A percentile compares a stretch with the other conserved stretches of the same genome.
These are phyloP conservation scores for Colossoma macropomum DNA, from an alignment of 2,113 vertebrate species.

Conservation along the genomic window DNA sequence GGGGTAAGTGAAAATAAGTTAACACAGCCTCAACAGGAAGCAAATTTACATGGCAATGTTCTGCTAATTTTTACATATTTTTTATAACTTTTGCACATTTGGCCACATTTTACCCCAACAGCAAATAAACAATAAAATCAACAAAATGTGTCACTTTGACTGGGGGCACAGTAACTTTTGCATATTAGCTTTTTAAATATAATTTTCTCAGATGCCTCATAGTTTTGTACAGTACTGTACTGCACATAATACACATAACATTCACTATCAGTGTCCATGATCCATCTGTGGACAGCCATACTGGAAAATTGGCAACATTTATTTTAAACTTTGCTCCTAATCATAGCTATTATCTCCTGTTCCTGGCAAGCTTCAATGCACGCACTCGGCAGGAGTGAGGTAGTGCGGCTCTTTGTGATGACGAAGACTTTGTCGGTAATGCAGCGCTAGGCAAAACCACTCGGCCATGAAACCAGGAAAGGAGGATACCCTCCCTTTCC, in stretches of 20 bases:
- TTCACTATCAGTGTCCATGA: neutral
- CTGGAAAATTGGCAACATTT: neutral
- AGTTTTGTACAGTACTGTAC: too few species aligned
- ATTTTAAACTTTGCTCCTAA: neutral
- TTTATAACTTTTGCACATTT: too few species aligned
- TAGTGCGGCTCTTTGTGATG: constrained; percentile 37
- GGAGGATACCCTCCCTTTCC: constrained; percentile 14
- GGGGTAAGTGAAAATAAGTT: too few species aligned
- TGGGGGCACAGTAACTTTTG: too few species aligned
- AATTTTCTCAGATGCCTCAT: too few species aligned
- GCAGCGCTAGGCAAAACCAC: constrained; percentile 34
- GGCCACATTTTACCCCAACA: too few species aligned
- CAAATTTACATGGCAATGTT: too few species aligned
- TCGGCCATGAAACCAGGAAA: constrained; percentile 31
- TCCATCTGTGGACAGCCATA: neutral
- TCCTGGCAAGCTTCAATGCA: neutral
- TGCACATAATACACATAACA: neutral
- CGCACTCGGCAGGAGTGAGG: constrained; percentile 1
- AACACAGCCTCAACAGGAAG: too few species aligned
- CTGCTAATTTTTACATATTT: too few species aligned
- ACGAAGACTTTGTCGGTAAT: constrained; percentile 19
- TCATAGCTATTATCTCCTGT: neutral
- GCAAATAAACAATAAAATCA: too few species aligned
- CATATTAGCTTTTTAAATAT: too few species aligned
- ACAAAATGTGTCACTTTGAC: too few species aligned